Conservation (phyloP, 1,140 invertebrate species). For the Yoshiicerus persimilis region DNA sequence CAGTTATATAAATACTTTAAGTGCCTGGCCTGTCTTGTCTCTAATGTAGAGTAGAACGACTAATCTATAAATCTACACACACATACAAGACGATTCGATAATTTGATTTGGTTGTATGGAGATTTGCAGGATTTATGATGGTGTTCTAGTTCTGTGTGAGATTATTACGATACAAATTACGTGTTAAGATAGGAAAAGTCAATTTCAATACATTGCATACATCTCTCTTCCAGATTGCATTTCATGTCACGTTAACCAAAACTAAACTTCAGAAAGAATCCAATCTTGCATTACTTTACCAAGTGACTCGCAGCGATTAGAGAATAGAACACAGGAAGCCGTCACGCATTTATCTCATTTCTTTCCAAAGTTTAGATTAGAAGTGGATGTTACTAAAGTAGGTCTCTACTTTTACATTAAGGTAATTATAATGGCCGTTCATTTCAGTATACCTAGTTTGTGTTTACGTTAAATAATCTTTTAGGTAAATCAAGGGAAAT, state of each 20-base stretch:
- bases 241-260: neutral
- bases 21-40: neutral
- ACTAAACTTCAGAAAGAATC: neutral
- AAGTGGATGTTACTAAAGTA: neutral
- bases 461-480: neutral
- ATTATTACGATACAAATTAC: neutral
- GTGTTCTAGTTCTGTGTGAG: neutral
- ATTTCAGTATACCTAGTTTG: neutral
- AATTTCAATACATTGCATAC: neutral
- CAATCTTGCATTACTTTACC: neutral
- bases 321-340: neutral
- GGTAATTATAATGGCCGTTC: neutral
- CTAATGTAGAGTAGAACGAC: neutral
- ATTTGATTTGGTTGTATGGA: neutral
- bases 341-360: neutral
- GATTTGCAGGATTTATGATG: neutral
- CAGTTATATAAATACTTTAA: slow-evolving; percentile 1
- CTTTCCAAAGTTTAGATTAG: neutral
- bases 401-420: neutral
- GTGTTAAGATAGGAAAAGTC: neutral
- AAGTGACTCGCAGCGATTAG: neutral
- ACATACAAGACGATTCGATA: neutral
- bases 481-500: neutral
- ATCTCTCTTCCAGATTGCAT: neutral
- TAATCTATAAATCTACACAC: neutral